Conservation (phyloP, 2,113 vertebrate species). For the Tenebrosternarchus preto region DNA sequence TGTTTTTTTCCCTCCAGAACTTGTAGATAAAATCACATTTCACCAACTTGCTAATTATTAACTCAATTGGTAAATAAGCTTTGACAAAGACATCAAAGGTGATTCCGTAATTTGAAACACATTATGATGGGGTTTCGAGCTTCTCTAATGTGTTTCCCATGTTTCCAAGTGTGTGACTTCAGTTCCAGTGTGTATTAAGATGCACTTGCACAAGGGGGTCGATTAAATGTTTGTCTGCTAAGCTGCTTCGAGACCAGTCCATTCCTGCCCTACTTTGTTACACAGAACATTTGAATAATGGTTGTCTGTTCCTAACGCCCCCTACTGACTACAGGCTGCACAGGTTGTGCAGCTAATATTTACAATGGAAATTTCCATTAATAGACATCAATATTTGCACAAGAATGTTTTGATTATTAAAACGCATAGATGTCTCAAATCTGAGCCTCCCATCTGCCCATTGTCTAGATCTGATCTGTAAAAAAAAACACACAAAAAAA, state of each 20-base stretch:
- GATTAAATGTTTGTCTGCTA: too few species aligned
- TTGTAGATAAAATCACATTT: background rate
- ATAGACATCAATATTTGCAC: too few species aligned
- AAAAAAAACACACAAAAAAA: background rate
- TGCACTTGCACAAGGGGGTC: too few species aligned
- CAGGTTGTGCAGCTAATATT: too few species aligned
- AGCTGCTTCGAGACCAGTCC: too few species aligned
- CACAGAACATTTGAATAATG: too few species aligned
- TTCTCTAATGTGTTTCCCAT: background rate
- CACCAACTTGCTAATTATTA: background rate
- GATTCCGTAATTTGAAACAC: background rate
- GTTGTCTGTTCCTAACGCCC: too few species aligned
- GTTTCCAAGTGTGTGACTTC: background rate
- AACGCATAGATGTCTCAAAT: background rate
- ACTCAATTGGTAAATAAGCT: background rate
- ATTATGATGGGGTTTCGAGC: too few species aligned
- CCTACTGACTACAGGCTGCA: too few species aligned
- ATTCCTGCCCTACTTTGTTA: too few species aligned
- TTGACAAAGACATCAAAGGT: background rate
- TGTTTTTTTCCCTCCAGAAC: background rate
- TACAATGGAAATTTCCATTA: too few species aligned
- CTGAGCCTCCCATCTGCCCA: background rate
- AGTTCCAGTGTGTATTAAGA: too few species aligned
- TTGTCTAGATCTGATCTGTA: background rate
- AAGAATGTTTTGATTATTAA: background rate